Percentiles rank a stretch among this genome's conserved stretches.
phyloP scores from a whole-genome alignment of 37 sponge, comb jelly and placozoan species.

The Chondrilla cf. caribensis region DNA sequence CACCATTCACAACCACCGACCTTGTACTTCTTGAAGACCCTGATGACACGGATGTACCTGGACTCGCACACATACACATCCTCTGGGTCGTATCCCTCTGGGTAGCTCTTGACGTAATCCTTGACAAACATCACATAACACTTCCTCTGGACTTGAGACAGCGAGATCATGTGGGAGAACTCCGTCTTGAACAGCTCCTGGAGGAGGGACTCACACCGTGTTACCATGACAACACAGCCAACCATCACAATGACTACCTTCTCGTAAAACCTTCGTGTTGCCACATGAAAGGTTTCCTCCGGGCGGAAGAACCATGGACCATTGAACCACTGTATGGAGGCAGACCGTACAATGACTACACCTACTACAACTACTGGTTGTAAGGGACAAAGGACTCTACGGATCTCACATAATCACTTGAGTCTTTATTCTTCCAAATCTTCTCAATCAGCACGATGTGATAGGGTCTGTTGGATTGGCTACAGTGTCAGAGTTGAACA shows the following conservation, averaged over 20 bases:
- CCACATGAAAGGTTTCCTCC: slow-evolving; percentile 83
- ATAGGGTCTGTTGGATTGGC: neutral
- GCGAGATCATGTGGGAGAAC: slow-evolving; percentile 37
- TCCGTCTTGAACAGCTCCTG: slow-evolving; percentile 90
- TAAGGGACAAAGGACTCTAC: too few species aligned
- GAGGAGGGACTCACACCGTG: neutral
- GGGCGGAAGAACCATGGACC: slow-evolving; percentile 86
- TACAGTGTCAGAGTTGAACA: neutral
- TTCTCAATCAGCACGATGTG: slow-evolving; percentile 77
- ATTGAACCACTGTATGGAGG: slow-evolving; percentile 77
- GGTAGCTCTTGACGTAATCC: slow-evolving; percentile 58
- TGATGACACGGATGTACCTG: slow-evolving; percentile 58
- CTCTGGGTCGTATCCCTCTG: slow-evolving; percentile 67
- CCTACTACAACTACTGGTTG: too few species aligned
- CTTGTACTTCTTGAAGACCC: slow-evolving; percentile 78
- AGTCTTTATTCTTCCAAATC: slow-evolving; percentile 48
- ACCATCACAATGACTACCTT: slow-evolving; percentile 36
- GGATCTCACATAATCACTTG: slow-evolving; percentile 31
- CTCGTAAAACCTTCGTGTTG: slow-evolving; percentile 72
- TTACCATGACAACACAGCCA: neutral
- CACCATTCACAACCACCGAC: too few species aligned
- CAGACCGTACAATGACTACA: too few species aligned
- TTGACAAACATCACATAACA: slow-evolving; percentile 64
- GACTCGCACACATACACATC: slow-evolving; percentile 86
- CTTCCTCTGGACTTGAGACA: slow-evolving; percentile 41